Base-by-base conservation (phyloP, 2,888 invertebrate species). In the Dolomedes plantarius region DNA sequence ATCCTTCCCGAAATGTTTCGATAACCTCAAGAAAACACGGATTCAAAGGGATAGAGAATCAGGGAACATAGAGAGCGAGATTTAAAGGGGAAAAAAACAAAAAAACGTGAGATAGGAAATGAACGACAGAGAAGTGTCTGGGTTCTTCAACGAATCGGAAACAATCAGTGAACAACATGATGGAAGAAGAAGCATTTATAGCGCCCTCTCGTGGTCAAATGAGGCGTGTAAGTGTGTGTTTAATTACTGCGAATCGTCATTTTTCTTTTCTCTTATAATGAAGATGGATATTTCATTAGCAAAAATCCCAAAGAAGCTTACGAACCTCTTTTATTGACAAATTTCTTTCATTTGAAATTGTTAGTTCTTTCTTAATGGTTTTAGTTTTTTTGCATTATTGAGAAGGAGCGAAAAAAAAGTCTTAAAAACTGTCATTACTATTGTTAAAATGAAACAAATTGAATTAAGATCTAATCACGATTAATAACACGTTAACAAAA, bases 231-330 rank as follows among this genome's bases (percentile, higher is more conserved):
- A 56, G 74, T 68, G 50, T 74, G 36, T 68, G 56, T 81, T 74
- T 81, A 81, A 81, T 81, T 68, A 81, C 68, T 39, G 27, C 65
- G 56, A 81, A 81, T 68, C 56, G 31, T 28, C 23, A 56, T 69
- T 68, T 68, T 68, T 71, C 27, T 36, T 50, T 50, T 1, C 79
- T 36, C 50, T 50, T 32, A 74, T 80, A 81, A 67, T 80, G 80
- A 80, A 29, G 68, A 74, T 74, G 62, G 74, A 74, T 74, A 81
- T 68, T 81, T 81, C 74, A 74, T 68, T 68, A 74, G 62, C 19
- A 39, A 36, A 74, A 80, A 80, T 28, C 9, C 23, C 11, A 72
- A 32, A 50, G 46, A 19, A 0, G n/a, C 50, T 68, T 77, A 23
- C 29, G 6, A 19, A 41, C n/a, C 9, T 39, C 46, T 67, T 72